Evolutionary conservation across 1,140 invertebrate species (phyloP).

Genomic region (Aphidius gifuensis): DNA sequence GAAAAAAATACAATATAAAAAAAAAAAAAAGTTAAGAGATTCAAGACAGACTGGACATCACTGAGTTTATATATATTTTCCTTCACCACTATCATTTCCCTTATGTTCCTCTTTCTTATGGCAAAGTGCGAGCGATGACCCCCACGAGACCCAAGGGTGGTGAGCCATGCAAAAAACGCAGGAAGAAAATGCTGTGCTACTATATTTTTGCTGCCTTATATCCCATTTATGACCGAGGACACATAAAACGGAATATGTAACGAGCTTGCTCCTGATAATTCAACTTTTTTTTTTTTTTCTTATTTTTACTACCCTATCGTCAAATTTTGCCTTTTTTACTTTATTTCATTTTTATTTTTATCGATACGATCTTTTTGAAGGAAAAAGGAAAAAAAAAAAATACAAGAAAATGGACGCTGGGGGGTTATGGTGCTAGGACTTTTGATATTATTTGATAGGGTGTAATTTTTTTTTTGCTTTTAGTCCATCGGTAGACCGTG

Average conservation of each 20-base stretch:
- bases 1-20: background rate
- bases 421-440: background rate
- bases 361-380: conserved; percentile 22
- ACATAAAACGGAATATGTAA: conserved; percentile 56
- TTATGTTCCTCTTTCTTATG: background rate
- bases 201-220: conserved; percentile 29
- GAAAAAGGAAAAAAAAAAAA: background rate
- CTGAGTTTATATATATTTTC: conserved; percentile 33
- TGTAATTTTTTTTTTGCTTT: conserved; percentile 25
- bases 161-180: conserved; percentile 43
- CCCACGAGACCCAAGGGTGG: conserved; percentile 43
- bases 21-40: conserved; percentile 1
- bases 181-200: background rate
- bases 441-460: conserved; percentile 31
- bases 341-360: conserved; percentile 22
- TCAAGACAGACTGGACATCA: conserved; percentile 35
- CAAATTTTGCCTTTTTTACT: conserved; percentile 21
- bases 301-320: conserved; percentile 19
- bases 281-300: conserved; percentile 31
- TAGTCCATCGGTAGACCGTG: conserved; percentile 31
- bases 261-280: conserved; percentile 47
- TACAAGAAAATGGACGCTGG: conserved; percentile 9
- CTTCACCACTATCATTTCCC: too few species aligned
- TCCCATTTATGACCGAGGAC: conserved; percentile 45
- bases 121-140: conserved; percentile 53